Base-by-base conservation (phyloP, 2,113 vertebrate species). In the Egretta garzetta region DNA sequence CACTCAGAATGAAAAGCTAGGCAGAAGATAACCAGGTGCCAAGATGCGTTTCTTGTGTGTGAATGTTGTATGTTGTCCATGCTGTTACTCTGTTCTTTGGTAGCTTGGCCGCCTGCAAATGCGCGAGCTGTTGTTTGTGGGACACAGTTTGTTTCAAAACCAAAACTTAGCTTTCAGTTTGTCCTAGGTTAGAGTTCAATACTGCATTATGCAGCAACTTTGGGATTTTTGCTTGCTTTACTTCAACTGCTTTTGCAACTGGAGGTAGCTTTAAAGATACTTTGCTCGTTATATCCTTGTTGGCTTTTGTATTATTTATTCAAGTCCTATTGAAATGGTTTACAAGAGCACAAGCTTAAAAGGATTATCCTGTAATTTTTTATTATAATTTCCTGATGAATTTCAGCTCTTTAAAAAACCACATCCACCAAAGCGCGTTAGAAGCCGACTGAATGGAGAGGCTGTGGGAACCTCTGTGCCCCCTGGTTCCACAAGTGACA, bases 351-450 rank as follows among this genome's bases (percentile, higher is more conserved):
- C n/a, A n/a, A n/a, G n/a, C n/a, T n/a, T n/a, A n/a, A n/a, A n/a
- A n/a, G n/a, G n/a, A n/a, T n/a, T n/a, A n/a, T n/a, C n/a, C 33
- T 68, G 12, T 80, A 5, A n/a, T n/a, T 53, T 72, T 80, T 52
- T 1, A 8, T 66, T 9, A 9, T 59, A 30, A 10, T 84, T 66
- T 88, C 19, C 45, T 80, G 35, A 41, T 95, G 75, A 35, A 30
- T 95, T 93, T 75, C 98, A 99, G 99, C 98, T 99, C 52, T 99
- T 99, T 96, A 99, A 99, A 97, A 99, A 99, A 49, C 99, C 99
- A 27, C 99, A 99, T 84, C 99, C 99, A n/a, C 99, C 99, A 3
- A 99, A 99, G 95, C 98, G 99, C 8, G 99, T 99, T 1, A 98
- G 99, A 79, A 98, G 99, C 79, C 98, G 99, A 74, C 97, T 98